These are phyloP conservation scores for Lacerta bilineata DNA, from an alignment of 2,797 vertebrate genomes.

Conservation along the genomic window DNA sequence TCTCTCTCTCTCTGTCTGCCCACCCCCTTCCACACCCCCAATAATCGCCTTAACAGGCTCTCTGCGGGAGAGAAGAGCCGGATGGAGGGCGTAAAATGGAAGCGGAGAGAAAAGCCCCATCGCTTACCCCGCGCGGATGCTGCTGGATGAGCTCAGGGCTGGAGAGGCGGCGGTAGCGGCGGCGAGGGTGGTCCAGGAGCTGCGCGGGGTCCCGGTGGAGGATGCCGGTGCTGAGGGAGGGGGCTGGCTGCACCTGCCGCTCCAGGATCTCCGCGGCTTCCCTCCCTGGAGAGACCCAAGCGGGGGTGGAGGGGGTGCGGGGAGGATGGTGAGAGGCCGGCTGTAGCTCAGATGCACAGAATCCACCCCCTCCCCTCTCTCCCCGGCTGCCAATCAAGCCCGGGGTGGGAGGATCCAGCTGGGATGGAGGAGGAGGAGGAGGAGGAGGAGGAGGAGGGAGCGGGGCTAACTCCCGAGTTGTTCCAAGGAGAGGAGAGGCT, in stretches of 20 bases:
- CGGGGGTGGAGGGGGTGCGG: background rate
- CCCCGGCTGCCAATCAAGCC: conserved; percentile 3
- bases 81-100: background rate
- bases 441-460: background rate
- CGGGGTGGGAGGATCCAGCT: conserved; percentile 1
- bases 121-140: background rate
- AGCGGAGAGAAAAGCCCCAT: background rate
- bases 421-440: background rate
- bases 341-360: background rate
- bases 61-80: background rate
- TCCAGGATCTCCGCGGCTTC: background rate
- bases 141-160: background rate
- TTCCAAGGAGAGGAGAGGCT: background rate
- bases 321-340: background rate
- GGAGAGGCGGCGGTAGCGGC: background rate
- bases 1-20: too few relatives aligned
- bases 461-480: background rate
- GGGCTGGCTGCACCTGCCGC: background rate
- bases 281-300: background rate
- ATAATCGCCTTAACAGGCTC: background rate
- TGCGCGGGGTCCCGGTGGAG: background rate
- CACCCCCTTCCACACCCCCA: too few relatives aligned
- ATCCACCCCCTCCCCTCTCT: background rate
- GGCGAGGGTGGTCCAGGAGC: background rate
- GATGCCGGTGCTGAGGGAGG: background rate